These are phyloP conservation scores for Tethya wilhelma DNA, from an alignment of 37 sponge, comb jelly and placozoan species.

Conservation along the genomic window DNA sequence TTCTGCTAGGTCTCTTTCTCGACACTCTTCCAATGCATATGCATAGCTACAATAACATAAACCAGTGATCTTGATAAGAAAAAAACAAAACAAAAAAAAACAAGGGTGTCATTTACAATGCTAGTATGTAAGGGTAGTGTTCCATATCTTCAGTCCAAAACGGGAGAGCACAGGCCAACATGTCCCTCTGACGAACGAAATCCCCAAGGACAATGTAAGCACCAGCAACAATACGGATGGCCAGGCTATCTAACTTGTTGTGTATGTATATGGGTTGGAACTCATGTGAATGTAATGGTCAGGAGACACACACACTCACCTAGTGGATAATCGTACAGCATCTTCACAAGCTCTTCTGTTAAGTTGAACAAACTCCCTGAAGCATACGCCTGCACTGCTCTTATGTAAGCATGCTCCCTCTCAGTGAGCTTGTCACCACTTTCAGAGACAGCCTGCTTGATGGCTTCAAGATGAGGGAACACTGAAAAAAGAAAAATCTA, in stretches of 20 bases:
- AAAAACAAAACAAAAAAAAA: slow-evolving; percentile 11
- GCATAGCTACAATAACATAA: slow-evolving; percentile 31
- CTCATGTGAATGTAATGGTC: background rate
- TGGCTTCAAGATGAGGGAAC: slow-evolving; percentile 33
- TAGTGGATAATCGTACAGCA: slow-evolving; percentile 49
- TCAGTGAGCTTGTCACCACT: slow-evolving; percentile 8
- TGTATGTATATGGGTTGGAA: too few relatives aligned
- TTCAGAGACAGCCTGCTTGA: slow-evolving; percentile 10
- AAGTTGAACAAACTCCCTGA: slow-evolving; percentile 37
- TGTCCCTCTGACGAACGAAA: slow-evolving; percentile 44
- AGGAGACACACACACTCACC: slow-evolving; percentile 41
- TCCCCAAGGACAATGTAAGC: slow-evolving; percentile 33
- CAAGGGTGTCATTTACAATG: slow-evolving; percentile 32
- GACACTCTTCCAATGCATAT: slow-evolving; percentile 53
- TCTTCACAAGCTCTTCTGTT: slow-evolving; percentile 9
- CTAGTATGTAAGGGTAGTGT: slow-evolving; percentile 55
- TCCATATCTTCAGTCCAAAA: slow-evolving; percentile 53
- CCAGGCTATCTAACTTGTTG: slow-evolving; percentile 27
- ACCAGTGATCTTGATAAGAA: background rate
- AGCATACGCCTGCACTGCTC: slow-evolving; percentile 48
- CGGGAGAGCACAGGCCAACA: slow-evolving; percentile 30
- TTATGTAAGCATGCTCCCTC: slow-evolving; percentile 43
- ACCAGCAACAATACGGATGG: slow-evolving; percentile 27
- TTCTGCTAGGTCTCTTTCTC: slow-evolving; percentile 43
- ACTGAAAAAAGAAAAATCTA: too few relatives aligned